phyloP scores from a whole-genome alignment of 2,113 vertebrate genomes.

The Toxotes jaculatrix region DNA sequence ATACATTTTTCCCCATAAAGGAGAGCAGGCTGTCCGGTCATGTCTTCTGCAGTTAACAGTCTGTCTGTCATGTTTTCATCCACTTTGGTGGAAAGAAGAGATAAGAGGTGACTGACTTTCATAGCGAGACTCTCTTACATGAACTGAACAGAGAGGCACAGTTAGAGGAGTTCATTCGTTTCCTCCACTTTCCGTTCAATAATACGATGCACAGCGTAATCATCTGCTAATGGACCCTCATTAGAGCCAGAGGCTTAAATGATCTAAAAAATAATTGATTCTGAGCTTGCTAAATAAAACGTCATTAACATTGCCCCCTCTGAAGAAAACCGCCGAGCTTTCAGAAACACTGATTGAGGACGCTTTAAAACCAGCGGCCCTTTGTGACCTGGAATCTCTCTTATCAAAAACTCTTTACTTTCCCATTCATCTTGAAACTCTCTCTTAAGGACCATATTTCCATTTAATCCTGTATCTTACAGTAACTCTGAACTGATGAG shows the following conservation, averaged over 20 bases:
- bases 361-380: neutral
- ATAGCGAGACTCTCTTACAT: no score
- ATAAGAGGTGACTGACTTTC: neutral
- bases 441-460: neutral
- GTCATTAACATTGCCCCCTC: neutral
- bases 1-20: no score
- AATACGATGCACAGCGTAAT: slow-evolving; percentile 17
- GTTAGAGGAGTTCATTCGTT: neutral
- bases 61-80: neutral
- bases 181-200: neutral
- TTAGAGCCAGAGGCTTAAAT: slow-evolving; percentile 28
- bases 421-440: neutral
- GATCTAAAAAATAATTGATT: slow-evolving; percentile 40
- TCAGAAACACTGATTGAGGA: neutral
- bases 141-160: neutral
- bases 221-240: slow-evolving; percentile 36
- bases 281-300: slow-evolving; percentile 25
- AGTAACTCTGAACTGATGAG: neutral
- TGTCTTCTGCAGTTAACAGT: neutral
- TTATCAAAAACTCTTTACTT: neutral
- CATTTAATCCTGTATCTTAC: neutral
- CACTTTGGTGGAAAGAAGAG: neutral
- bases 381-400: neutral
- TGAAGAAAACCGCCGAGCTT: slow-evolving; percentile 16
- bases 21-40: neutral